Evolutionary conservation across 2,113 vertebrate species (phyloP), one percentile per base, ranked within the genome.

Genomic region (Clarias gariepinus): DNA sequence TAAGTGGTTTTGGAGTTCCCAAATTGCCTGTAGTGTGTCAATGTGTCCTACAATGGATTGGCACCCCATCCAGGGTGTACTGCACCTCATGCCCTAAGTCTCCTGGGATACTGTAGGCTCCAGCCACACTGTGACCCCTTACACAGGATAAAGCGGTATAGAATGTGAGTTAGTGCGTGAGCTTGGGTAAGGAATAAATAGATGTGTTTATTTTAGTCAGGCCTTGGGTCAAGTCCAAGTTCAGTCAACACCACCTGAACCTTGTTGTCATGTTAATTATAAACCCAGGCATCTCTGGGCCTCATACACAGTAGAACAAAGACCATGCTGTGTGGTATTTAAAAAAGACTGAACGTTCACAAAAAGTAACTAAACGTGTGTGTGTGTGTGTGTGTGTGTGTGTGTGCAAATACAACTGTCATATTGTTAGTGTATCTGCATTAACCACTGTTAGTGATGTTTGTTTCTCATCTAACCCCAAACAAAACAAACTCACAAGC

Each of bases 191-290:
- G 28, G 25, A 55, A 47, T 25, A 28, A 78, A 53, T 15, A 25
- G 19, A 1, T 76, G 73, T 23, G 57, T 55, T 82, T 64, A 66
- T 66, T 63, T 23, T 15, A n/a, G 58, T 9, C 12, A 47, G 74
- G 25, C 41, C 23, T 3, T 83, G 66, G 36, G 19, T 12, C 63
- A 74, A 41, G 68, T 74, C 77, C 28, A 79, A 60, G 77, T 58
- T 58, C 9, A 28, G 25, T 82, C 16, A 81, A 82, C 81, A 64
- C 81, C 81, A 66, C 61, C 41, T 66, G 36, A 53, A 82, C 8
- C 36, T 16, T 3, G 15, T 9, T 53, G 74, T 57, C 18, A 63
- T 84, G 85, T 84, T 86, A 81, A 86, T 86, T n/a, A 89, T 86
- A 81, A 89, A 84, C 76, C 64, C 21, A 30, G 28, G 33, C 33